phyloP scores from a whole-genome alignment of 23 tunicate species.

The Botrylloides violaceus region DNA sequence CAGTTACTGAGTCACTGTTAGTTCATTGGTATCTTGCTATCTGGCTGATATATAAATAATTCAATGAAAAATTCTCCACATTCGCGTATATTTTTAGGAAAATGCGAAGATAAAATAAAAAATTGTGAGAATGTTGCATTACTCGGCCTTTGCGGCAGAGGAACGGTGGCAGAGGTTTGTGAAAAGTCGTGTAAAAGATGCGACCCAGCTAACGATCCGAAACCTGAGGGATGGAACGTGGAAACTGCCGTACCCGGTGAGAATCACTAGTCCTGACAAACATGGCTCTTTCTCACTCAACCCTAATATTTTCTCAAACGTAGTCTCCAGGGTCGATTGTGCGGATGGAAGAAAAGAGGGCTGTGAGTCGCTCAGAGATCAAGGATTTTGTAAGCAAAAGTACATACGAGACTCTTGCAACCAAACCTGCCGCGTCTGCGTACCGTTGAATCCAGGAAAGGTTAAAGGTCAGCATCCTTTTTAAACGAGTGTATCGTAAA shows the following conservation, averaged over 20 bases:
- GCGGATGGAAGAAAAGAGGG: neutral
- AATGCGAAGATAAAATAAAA: slow-evolving; percentile 8
- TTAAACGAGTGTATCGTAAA: too few species aligned
- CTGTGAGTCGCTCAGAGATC: slow-evolving; percentile 7
- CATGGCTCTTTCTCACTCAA: neutral
- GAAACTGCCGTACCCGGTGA: slow-evolving; percentile 9
- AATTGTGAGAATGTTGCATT: neutral
- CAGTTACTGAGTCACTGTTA: too few species aligned
- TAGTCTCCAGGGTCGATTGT: neutral
- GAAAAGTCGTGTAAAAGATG: slow-evolving; percentile 10
- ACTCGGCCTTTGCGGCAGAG: slow-evolving; percentile 6
- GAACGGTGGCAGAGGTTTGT: neutral
- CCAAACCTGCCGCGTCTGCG: slow-evolving; percentile 49
- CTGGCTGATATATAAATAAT: too few species aligned
- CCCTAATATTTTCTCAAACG: neutral
- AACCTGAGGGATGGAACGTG: slow-evolving; percentile 1
- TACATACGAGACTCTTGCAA: slow-evolving; percentile 41
- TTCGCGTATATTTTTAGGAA: slow-evolving; percentile 2
- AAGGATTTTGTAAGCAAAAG: slow-evolving; percentile 7
- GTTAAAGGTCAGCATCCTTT: too few species aligned
- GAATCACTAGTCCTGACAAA: neutral
- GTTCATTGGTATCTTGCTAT: too few species aligned
- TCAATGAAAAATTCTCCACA: too few species aligned
- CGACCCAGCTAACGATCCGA: neutral
- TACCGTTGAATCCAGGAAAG: slow-evolving; percentile 17